These are phyloP conservation scores for Hydriomena furcata DNA, from an alignment of 2,888 invertebrate species.

Conservation along the genomic window DNA sequence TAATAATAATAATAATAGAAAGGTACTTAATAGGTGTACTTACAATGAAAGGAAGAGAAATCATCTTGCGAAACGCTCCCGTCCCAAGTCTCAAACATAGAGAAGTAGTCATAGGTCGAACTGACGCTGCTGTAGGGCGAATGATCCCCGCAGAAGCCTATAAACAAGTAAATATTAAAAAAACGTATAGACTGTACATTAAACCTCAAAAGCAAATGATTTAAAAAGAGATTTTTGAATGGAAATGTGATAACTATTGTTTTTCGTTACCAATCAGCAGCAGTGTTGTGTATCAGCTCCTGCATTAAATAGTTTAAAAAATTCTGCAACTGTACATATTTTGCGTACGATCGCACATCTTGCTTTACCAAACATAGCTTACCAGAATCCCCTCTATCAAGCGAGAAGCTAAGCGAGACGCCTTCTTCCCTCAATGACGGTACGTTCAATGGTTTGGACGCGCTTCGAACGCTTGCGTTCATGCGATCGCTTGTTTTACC, in stretches of 20 bases:
- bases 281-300: no score
- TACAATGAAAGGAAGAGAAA: constrained; percentile 60
- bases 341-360: no score
- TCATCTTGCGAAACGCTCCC: constrained; percentile 57
- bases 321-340: not conserved
- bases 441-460: constrained; percentile 62
- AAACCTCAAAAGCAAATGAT: no score
- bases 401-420: constrained; percentile 69
- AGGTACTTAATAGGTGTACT: no score
- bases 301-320: no score
- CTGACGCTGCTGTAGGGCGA: constrained; percentile 76
- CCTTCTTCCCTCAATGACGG: constrained; percentile 64
- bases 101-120: constrained; percentile 69
- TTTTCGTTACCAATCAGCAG: no score
- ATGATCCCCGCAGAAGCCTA: constrained; percentile 74
- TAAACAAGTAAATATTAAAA: constrained; percentile 13
- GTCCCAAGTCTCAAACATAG: constrained; percentile 71
- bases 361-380: constrained; percentile 23
- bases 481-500: constrained; percentile 48
- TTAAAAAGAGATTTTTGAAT: no score
- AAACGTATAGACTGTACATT: no score
- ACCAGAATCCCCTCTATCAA: constrained; percentile 77
- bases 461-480: constrained; percentile 39
- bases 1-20: no score
- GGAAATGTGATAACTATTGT: no score